phyloP scores from a whole-genome alignment of 2,888 invertebrate genomes.

The Oxystoma pomonae region DNA sequence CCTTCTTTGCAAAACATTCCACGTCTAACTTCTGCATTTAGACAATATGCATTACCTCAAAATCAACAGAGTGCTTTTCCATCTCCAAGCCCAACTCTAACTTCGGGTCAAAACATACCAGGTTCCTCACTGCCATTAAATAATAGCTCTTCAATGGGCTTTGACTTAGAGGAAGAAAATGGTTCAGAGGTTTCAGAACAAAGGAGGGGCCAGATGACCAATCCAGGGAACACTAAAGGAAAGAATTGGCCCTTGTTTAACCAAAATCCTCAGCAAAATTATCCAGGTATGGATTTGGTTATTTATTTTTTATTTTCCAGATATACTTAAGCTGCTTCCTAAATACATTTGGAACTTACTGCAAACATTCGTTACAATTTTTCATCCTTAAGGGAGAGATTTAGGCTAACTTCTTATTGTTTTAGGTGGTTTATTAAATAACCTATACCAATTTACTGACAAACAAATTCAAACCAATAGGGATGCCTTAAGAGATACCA shows the following conservation, averaged over 20 bases:
- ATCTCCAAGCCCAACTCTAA: neutral
- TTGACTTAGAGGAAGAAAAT: neutral
- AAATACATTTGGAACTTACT: too few species aligned
- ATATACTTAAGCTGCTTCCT: too few species aligned
- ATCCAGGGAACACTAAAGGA: neutral
- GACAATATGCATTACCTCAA: neutral
- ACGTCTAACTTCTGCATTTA: neutral
- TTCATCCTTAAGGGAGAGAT: neutral
- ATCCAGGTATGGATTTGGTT: neutral
- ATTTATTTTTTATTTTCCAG: neutral
- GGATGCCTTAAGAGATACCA: neutral
- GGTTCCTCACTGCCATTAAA: neutral
- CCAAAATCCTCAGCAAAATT: neutral
- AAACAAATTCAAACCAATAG: neutral
- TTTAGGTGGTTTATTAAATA: neutral
- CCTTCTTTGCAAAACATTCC: neutral
- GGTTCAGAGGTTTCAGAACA: neutral
- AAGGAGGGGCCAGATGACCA: neutral
- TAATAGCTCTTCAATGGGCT: neutral
- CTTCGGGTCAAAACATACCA: neutral
- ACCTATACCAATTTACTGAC: neutral
- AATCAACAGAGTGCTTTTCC: neutral
- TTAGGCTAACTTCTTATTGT: neutral
- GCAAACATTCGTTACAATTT: neutral
- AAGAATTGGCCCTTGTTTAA: neutral